Conservation (phyloP, 2,113 vertebrate species). For the Helogale parvula region DNA sequence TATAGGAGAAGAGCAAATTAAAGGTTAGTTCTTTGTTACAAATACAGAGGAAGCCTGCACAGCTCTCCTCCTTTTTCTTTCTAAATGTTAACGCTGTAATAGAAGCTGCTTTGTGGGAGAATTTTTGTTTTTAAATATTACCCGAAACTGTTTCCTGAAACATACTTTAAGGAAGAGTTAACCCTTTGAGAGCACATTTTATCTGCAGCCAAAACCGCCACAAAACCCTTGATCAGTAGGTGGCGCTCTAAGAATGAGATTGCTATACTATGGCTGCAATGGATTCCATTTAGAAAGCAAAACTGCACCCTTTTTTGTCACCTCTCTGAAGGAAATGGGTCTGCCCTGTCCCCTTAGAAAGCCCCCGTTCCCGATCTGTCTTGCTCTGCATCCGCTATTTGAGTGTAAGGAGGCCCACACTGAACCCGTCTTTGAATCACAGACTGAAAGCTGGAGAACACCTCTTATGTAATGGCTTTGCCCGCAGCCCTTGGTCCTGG, state of each 20-base stretch:
- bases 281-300: background rate
- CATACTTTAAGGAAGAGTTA: background rate
- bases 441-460: background rate
- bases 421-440: background rate
- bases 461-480: background rate
- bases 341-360: background rate
- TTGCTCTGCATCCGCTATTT: background rate
- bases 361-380: background rate
- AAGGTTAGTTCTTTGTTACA: background rate
- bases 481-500: background rate
- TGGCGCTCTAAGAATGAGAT: slow-evolving; percentile 66
- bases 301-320: background rate
- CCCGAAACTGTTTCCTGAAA: background rate
- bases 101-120: background rate
- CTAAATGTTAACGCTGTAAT: background rate
- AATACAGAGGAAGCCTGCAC: background rate
- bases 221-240: slow-evolving; percentile 48
- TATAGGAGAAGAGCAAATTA: background rate
- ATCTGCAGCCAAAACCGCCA: background rate
- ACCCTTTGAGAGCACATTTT: background rate
- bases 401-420: background rate
- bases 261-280: background rate
- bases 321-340: background rate
- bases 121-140: slow-evolving; percentile 19
- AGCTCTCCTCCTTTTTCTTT: background rate